Percentiles rank a stretch among this genome's conserved stretches.
Evolutionary conservation across 2,888 invertebrate species (phyloP).

Genomic region (Tachina grossa): DNA sequence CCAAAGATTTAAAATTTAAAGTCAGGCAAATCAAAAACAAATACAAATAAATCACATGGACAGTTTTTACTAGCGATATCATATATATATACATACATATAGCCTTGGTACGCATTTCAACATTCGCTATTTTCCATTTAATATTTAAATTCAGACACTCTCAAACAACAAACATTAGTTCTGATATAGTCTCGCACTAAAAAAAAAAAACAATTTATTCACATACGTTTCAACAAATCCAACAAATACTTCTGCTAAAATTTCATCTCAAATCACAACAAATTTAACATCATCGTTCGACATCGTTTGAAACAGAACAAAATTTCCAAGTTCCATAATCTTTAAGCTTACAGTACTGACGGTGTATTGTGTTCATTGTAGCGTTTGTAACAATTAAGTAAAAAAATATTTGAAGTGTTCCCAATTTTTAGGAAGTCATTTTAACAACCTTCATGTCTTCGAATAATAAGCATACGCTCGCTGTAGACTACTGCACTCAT

Average conservation of each 20-base stretch:
- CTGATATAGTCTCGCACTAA: neutral
- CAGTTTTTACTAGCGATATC: slow-evolving; percentile 5
- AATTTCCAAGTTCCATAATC: neutral
- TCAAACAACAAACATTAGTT: slow-evolving; percentile 37
- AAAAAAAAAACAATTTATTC: slow-evolving; percentile 18
- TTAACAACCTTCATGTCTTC: too few species aligned
- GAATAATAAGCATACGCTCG: too few species aligned
- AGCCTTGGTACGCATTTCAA: neutral
- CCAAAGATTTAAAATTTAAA: neutral
- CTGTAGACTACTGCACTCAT: too few species aligned
- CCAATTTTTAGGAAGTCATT: too few species aligned
- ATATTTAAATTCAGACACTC: slow-evolving; percentile 48
- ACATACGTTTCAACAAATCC: slow-evolving; percentile 35
- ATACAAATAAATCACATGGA: neutral
- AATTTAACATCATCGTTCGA: slow-evolving; percentile 39
- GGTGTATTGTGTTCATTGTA: neutral
- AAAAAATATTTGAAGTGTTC: neutral
- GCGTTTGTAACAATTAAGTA: neutral
- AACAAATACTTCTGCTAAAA: slow-evolving; percentile 39
- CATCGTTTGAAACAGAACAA: slow-evolving; percentile 14
- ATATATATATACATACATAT: neutral
- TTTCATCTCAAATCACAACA: slow-evolving; percentile 49
- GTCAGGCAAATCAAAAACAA: neutral
- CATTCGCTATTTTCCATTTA: slow-evolving; percentile 37
- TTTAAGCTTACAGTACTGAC: neutral